phyloP scores from a whole-genome alignment of 2,797 vertebrate genomes.

The Mus spretus region DNA sequence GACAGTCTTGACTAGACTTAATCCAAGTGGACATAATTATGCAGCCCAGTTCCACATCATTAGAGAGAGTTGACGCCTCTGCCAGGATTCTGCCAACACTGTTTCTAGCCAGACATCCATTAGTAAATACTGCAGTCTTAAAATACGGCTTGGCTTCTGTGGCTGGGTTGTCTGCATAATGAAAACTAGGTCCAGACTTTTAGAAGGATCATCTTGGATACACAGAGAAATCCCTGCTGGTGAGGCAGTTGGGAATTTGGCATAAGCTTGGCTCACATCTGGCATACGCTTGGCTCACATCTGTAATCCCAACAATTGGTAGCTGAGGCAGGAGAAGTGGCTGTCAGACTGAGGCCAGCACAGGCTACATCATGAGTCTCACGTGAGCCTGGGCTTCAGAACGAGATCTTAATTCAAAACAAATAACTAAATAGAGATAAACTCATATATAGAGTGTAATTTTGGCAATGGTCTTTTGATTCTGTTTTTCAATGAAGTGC shows the following conservation, averaged over 20 bases:
- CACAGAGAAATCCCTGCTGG: conserved; percentile 40
- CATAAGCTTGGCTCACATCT: not conserved
- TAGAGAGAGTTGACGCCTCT: conserved; percentile 68
- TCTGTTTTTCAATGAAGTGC: conserved; percentile 35
- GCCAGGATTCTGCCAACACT: conserved; percentile 76
- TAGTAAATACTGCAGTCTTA: conserved; percentile 77
- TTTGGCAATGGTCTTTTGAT: conserved; percentile 30
- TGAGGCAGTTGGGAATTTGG: conserved; percentile 60
- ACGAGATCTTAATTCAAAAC: not conserved
- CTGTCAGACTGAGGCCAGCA: not conserved
- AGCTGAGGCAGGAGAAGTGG: not conserved
- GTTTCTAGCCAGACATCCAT: conserved; percentile 75
- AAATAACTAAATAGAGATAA: not conserved
- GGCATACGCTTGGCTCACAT: not conserved
- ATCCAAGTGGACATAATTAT: conserved; percentile 73
- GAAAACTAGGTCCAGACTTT: conserved; percentile 70
- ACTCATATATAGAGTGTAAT: conserved; percentile 42
- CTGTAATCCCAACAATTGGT: not conserved
- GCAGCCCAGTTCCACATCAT: conserved; percentile 69
- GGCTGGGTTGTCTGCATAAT: conserved; percentile 56
- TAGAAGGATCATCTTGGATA: conserved; percentile 52
- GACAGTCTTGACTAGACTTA: conserved; percentile 60
- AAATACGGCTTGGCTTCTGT: conserved; percentile 72
- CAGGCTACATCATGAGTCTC: not conserved
- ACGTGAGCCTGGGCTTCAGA: not conserved